These are phyloP conservation scores for Mellivora capensis DNA, from an alignment of 2,113 vertebrate genomes.

Conservation along the genomic window DNA sequence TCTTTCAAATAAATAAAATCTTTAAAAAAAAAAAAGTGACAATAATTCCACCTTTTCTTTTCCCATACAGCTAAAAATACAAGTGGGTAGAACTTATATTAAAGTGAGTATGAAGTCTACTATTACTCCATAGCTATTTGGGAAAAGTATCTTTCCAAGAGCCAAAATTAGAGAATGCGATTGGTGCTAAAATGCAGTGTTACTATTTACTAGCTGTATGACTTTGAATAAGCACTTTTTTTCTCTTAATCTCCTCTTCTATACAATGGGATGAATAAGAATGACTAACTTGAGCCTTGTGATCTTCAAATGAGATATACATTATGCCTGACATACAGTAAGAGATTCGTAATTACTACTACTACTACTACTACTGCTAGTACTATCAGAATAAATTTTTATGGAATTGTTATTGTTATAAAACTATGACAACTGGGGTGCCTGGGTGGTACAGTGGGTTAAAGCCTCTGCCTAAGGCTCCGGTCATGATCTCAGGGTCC, in stretches of 20 bases:
- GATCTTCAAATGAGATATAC: not conserved
- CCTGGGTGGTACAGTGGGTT: no score
- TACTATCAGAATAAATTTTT: constrained; percentile 42
- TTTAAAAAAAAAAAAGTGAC: not conserved
- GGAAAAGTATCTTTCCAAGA: not conserved
- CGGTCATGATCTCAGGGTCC: no score
- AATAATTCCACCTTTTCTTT: not conserved
- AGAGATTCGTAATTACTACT: not conserved
- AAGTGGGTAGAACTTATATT: not conserved
- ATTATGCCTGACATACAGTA: not conserved
- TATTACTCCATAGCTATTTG: not conserved
- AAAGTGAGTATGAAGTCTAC: not conserved
- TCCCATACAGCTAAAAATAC: not conserved
- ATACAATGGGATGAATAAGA: not conserved
- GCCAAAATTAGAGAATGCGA: not conserved
- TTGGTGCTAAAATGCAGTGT: not conserved
- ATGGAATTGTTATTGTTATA: constrained; percentile 36
- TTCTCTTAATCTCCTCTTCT: not conserved
- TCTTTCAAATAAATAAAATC: no score
- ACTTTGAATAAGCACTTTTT: not conserved
- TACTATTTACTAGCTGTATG: not conserved
- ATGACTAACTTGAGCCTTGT: not conserved
- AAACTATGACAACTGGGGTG: not conserved
- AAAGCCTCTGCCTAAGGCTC: no score
- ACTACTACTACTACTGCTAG: not conserved